Conservation (phyloP, 2,888 invertebrate genomes). For the Masnerella sp. region DNA sequence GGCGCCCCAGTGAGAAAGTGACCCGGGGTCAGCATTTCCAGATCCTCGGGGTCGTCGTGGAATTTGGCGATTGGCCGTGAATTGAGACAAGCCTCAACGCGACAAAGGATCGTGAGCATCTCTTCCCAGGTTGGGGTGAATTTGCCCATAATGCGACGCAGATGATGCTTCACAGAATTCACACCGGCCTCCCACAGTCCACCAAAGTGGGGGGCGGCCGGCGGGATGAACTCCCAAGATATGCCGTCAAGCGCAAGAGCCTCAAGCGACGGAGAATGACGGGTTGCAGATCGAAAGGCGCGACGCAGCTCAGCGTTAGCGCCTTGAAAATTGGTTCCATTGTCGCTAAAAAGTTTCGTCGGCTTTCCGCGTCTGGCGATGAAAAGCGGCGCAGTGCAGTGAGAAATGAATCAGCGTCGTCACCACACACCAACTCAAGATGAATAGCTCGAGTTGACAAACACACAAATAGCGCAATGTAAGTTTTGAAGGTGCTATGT, state of each 20-base stretch:
- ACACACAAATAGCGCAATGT: not conserved
- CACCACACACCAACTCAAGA: conserved; percentile 14
- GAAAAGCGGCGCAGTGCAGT: conserved; percentile 1
- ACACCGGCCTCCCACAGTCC: not conserved
- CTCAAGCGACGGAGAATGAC: not conserved
- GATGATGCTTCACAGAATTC: not conserved
- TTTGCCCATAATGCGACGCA: not conserved
- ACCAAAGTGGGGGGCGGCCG: not conserved
- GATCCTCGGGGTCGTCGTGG: too few relatives aligned
- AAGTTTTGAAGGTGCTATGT: not conserved
- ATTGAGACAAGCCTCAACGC: too few relatives aligned
- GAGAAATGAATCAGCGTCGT: conserved; percentile 11
- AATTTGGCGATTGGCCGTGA: too few relatives aligned
- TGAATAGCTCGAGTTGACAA: conserved; percentile 16
- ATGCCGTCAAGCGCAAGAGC: not conserved
- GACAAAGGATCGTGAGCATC: too few relatives aligned
- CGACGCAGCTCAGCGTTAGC: not conserved
- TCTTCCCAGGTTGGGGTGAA: not conserved
- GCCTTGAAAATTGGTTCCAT: not conserved
- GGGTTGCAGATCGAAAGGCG: not conserved
- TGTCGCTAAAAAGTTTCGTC: conserved; percentile 9
- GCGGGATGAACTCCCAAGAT: not conserved
- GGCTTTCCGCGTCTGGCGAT: conserved; percentile 33
- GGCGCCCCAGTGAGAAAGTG: too few relatives aligned
- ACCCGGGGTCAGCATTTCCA: too few relatives aligned